Conservation (phyloP, 2,113 vertebrate species). For the Corvus cornix region DNA sequence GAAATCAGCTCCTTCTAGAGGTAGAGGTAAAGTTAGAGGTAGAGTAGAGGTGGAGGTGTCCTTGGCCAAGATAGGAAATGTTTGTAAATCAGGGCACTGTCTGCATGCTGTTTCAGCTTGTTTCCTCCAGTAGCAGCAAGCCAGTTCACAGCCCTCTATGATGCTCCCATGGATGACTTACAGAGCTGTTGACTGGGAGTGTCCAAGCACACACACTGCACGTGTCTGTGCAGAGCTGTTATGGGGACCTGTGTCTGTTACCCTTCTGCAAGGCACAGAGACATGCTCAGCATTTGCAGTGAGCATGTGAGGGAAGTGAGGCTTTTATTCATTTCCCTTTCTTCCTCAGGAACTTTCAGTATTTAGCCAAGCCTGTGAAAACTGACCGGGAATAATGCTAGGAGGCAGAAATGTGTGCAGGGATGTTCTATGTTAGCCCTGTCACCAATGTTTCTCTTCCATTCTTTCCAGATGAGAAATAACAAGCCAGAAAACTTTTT, state of each 20-base stretch:
- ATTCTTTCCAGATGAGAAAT: neutral
- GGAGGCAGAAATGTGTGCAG: neutral
- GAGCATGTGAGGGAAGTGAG: neutral
- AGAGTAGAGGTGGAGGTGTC: neutral
- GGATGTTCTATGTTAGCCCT: neutral
- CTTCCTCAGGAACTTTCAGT: neutral
- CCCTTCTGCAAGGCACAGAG: neutral
- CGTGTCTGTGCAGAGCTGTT: neutral
- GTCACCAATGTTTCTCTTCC: neutral
- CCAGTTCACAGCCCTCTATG: neutral
- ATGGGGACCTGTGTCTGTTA: rapidly evolving
- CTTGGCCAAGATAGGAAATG: neutral
- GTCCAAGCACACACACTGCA: neutral
- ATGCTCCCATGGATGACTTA: neutral
- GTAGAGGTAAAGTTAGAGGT: neutral
- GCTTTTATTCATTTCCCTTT: neutral
- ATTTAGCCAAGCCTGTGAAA: neutral
- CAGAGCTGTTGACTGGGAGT: neutral
- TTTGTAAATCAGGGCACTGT: neutral
- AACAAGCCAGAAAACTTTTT: neutral
- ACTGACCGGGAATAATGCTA: neutral
- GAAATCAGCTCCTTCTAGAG: neutral
- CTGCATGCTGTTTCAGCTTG: neutral
- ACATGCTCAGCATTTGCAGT: rapidly evolving
- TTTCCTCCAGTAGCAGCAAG: neutral